Evolutionary conservation across 2,113 vertebrate species (phyloP).

Genomic region (Copsychus sechellarum): DNA sequence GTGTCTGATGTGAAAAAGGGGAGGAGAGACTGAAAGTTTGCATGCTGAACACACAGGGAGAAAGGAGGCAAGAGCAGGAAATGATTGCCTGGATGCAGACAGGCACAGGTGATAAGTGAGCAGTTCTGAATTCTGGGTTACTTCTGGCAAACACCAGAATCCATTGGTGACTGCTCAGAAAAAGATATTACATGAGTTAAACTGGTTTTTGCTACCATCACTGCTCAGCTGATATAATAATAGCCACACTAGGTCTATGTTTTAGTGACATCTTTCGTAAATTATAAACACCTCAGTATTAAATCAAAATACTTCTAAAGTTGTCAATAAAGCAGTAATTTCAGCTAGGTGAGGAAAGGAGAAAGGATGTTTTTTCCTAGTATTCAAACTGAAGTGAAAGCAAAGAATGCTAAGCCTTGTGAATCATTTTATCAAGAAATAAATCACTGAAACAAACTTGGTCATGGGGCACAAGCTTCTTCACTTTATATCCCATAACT

Average conservation of each 20-base stretch:
- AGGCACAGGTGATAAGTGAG: background rate
- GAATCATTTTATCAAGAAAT: background rate
- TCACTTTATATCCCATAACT: background rate
- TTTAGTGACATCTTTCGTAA: background rate
- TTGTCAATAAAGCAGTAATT: background rate
- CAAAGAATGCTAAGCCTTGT: background rate
- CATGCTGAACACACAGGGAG: background rate
- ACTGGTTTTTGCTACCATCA: background rate
- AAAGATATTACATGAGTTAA: background rate
- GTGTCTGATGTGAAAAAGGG: background rate
- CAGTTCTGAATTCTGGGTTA: background rate
- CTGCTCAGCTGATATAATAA: background rate
- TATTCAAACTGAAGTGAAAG: background rate
- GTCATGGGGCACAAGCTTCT: accelerated
- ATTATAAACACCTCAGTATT: background rate
- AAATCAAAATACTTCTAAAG: background rate
- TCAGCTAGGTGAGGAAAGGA: background rate
- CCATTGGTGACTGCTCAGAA: background rate
- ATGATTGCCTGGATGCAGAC: background rate
- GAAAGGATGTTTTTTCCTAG: background rate
- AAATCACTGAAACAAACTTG: background rate
- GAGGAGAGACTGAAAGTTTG: background rate
- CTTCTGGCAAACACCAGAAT: background rate
- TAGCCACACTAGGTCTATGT: background rate
- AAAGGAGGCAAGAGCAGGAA: background rate